Conservation (phyloP, 2,797 vertebrate genomes). For the Agapornis canus region DNA sequence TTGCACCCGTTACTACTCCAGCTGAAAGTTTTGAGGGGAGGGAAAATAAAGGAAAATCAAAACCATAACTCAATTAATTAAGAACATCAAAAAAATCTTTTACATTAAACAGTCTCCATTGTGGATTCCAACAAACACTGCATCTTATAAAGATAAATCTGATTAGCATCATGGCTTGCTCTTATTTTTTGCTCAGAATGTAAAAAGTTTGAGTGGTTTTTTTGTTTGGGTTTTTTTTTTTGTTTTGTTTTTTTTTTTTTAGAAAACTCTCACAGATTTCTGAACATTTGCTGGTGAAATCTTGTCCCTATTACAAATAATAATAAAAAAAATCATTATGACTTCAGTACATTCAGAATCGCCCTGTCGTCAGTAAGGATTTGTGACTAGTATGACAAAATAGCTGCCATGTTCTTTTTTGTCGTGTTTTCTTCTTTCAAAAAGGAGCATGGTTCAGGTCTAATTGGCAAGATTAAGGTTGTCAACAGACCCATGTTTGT, state of each 20-base stretch:
- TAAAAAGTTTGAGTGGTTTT: background rate
- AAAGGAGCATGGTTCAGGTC: background rate
- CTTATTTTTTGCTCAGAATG: background rate
- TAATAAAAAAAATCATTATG: background rate
- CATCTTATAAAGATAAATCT: background rate
- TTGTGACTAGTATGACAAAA: background rate
- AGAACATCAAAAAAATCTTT: background rate
- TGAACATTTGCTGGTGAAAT: background rate
- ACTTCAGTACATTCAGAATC: background rate
- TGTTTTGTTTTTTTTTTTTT: background rate
- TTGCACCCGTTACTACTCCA: background rate
- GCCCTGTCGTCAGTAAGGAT: background rate
- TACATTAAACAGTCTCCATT: background rate
- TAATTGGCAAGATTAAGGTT: background rate
- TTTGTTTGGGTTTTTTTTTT: too few species aligned
- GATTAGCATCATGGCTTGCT: background rate
- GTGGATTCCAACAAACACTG: background rate
- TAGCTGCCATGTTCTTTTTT: background rate
- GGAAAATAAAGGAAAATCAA: background rate
- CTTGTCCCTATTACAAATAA: background rate
- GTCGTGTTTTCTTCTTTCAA: background rate
- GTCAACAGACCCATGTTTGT: background rate
- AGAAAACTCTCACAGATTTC: background rate
- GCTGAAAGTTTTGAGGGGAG: background rate
- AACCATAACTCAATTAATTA: background rate